Percentiles rank a stretch among this genome's conserved stretches.
These are phyloP conservation scores for Corythornis leucogaster DNA, from an alignment of 2,797 vertebrate species.

Conservation along the genomic window DNA sequence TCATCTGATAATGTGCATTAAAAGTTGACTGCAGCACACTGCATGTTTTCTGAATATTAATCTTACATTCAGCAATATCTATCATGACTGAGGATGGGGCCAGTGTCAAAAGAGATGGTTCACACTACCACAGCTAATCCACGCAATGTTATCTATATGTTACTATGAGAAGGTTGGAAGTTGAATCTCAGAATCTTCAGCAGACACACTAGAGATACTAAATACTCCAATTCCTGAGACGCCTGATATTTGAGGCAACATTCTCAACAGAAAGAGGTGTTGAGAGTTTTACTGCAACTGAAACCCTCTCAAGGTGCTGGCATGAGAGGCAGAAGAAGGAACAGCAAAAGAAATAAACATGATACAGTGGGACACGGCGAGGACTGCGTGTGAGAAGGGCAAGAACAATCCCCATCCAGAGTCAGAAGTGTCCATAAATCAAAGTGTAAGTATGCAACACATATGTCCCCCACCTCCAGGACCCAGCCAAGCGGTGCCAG, in stretches of 20 bases:
- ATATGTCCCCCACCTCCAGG: constrained; percentile 63
- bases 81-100: not conserved
- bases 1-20: not conserved
- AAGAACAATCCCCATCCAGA: constrained; percentile 7
- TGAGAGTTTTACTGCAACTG: not conserved
- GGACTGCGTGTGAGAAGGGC: not conserved
- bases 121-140: not conserved
- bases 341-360: not conserved
- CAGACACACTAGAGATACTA: not conserved
- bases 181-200: not conserved
- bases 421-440: constrained; percentile 71
- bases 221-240: not conserved
- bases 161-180: not conserved
- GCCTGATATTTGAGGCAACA: not conserved
- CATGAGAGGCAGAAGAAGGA: not conserved
- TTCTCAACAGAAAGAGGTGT: not conserved
- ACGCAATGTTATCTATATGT: not conserved
- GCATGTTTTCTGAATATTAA: not conserved
- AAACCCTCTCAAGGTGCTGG: not conserved
- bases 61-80: not conserved
- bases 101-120: not conserved
- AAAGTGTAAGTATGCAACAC: constrained; percentile 67
- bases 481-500: constrained; percentile 76
- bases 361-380: rapidly evolving
- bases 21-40: not conserved